phyloP scores from a whole-genome alignment of 1,140 invertebrate genomes.

The Pinna nobilis region DNA sequence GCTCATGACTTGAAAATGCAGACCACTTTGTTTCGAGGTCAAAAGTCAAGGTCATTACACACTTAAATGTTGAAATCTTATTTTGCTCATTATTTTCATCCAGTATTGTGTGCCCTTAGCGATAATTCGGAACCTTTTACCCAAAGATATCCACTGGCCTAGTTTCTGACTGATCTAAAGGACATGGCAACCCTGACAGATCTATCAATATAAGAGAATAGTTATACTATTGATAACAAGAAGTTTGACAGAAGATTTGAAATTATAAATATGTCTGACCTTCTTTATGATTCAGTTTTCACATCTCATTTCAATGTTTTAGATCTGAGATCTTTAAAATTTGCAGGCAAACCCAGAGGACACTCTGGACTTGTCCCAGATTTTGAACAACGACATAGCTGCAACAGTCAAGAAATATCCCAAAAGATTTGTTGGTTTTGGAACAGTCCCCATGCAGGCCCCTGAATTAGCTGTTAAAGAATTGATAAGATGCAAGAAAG shows the following conservation, averaged over 20 bases:
- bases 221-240: too few species aligned
- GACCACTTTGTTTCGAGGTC: too few species aligned
- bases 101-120: too few species aligned
- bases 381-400: slow-evolving; percentile 79
- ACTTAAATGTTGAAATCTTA: too few species aligned
- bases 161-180: too few species aligned
- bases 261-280: background rate
- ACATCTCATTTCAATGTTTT: background rate
- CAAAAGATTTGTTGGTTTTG: slow-evolving; percentile 77
- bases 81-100: too few species aligned
- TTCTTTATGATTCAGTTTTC: background rate
- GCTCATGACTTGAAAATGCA: too few species aligned
- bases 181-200: too few species aligned
- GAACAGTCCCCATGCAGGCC: slow-evolving; percentile 79
- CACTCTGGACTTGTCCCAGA: slow-evolving; percentile 76
- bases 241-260: background rate
- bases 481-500: slow-evolving; percentile 76
- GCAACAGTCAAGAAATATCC: slow-evolving; percentile 75
- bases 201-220: too few species aligned
- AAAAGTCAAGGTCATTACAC: too few species aligned
- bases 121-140: too few species aligned
- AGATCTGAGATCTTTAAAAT: background rate
- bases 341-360: slow-evolving; percentile 78
- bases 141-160: too few species aligned
- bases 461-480: slow-evolving; percentile 78